phyloP scores from a whole-genome alignment of 2,797 vertebrate genomes.

The Microcaecilia unicolor region DNA sequence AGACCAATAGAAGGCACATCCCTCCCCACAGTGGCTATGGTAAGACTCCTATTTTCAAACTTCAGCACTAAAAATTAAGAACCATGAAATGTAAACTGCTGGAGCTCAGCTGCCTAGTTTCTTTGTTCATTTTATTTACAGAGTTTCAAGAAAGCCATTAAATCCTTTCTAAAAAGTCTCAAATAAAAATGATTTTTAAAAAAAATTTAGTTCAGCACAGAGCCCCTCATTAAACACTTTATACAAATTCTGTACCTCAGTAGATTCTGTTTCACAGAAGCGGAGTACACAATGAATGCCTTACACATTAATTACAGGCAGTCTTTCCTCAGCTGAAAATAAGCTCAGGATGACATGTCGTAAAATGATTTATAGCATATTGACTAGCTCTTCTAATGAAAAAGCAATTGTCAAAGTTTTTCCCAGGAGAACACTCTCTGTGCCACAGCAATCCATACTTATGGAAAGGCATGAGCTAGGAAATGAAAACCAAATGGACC shows the following conservation, averaged over 20 bases:
- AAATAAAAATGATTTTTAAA: too few species aligned
- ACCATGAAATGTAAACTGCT: too few species aligned
- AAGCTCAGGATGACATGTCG: constrained; percentile 21
- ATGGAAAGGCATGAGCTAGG: constrained; percentile 44
- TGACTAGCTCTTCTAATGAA: constrained; percentile 49
- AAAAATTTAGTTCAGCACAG: too few species aligned
- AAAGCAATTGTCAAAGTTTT: constrained; percentile 49
- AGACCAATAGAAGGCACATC: too few species aligned
- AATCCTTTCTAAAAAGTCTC: background rate
- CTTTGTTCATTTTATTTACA: too few species aligned
- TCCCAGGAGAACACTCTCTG: constrained; percentile 38
- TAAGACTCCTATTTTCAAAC: too few species aligned
- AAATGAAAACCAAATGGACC: constrained; percentile 61
- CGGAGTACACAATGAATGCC: constrained; percentile 6
- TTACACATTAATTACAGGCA: constrained; percentile 29
- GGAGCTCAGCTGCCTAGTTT: too few species aligned
- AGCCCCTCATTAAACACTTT: too few species aligned
- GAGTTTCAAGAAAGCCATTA: too few species aligned
- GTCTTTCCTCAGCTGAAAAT: constrained; percentile 22
- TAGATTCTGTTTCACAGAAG: constrained; percentile 17
- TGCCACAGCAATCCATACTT: constrained; percentile 29
- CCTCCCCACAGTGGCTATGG: too few species aligned
- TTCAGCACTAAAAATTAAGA: too few species aligned
- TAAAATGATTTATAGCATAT: constrained; percentile 49
- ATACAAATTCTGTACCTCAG: too few species aligned